Percentiles rank a stretch among this genome's conserved stretches.
Conservation (phyloP, 2,113 vertebrate species). For the Microcebus tavaratra region DNA sequence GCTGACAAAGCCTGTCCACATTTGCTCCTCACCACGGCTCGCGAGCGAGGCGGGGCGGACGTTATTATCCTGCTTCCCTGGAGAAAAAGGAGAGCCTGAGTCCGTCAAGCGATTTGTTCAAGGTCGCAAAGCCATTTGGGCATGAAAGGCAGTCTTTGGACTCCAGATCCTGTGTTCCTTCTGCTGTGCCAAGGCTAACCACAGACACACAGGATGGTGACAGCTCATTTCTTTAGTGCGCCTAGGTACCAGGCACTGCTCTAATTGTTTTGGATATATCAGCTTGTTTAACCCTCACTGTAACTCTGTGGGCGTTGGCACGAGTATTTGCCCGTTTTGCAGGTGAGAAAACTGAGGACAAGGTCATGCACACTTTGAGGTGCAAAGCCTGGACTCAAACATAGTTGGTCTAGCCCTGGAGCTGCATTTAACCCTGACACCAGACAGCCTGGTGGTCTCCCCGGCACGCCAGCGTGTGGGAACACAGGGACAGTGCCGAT, state of each 20-base stretch:
- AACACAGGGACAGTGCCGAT: not conserved
- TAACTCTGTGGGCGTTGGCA: not conserved
- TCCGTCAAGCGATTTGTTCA: not conserved
- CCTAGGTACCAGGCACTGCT: accelerated
- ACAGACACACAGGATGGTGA: not conserved
- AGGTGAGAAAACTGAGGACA: not conserved
- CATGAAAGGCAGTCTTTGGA: not conserved
- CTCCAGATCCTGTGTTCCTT: not conserved
- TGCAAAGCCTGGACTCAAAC: not conserved
- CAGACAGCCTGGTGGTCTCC: not conserved
- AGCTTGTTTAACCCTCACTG: not conserved
- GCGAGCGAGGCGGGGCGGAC: not conserved
- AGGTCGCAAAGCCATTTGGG: slow-evolving; percentile 23
- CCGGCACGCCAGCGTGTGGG: accelerated
- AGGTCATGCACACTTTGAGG: not conserved
- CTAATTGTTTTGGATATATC: not conserved
- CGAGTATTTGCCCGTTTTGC: not conserved
- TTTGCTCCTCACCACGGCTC: not conserved
- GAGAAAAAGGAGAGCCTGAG: not conserved
- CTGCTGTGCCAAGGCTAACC: not conserved
- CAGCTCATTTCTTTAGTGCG: too few relatives aligned
- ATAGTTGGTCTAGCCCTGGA: too few relatives aligned
- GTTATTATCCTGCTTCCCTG: not conserved
- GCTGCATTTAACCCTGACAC: accelerated
- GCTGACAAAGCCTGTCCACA: too few relatives aligned